phyloP scores from a whole-genome alignment of 53 echinoderm and acorn worm genomes.

The Mesocentrotus franciscanus region DNA sequence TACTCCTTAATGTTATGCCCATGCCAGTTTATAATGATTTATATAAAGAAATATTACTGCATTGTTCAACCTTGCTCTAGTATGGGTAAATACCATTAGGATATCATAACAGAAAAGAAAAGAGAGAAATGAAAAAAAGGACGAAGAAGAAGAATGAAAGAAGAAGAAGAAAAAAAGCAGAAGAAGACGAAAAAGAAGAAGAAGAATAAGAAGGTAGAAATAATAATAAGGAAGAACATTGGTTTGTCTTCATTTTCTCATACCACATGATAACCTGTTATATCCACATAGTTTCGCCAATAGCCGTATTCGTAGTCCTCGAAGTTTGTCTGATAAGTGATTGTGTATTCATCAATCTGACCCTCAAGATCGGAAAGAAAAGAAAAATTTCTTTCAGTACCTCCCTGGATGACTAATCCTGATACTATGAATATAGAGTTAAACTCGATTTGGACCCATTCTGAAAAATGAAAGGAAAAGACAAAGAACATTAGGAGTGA shows the following conservation, averaged over 20 bases:
- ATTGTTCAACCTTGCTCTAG: too few species aligned
- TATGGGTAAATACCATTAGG: too few species aligned
- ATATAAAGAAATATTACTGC: too few species aligned
- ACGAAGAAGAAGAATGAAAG: neutral
- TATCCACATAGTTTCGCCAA: neutral
- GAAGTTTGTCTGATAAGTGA: constrained; percentile 17
- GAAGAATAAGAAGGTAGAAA: neutral
- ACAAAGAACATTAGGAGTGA: neutral
- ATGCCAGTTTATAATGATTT: too few species aligned
- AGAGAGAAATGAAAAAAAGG: neutral
- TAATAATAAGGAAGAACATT: neutral
- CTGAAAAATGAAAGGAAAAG: neutral
- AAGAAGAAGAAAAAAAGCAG: neutral
- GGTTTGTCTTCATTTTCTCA: neutral
- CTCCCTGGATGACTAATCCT: constrained; percentile 33
- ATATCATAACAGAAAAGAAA: too few species aligned
- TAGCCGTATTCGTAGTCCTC: neutral
- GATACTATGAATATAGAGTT: neutral
- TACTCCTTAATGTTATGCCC: too few species aligned
- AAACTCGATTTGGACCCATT: constrained; percentile 32
- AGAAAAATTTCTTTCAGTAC: neutral
- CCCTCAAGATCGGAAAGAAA: neutral
- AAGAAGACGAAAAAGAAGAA: neutral
- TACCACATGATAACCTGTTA: neutral
- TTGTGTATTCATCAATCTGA: neutral